Percentiles rank a stretch among this genome's conserved stretches.
Evolutionary conservation across 2,888 invertebrate genomes (phyloP).

Genomic region (Trichopria drosophilae): DNA sequence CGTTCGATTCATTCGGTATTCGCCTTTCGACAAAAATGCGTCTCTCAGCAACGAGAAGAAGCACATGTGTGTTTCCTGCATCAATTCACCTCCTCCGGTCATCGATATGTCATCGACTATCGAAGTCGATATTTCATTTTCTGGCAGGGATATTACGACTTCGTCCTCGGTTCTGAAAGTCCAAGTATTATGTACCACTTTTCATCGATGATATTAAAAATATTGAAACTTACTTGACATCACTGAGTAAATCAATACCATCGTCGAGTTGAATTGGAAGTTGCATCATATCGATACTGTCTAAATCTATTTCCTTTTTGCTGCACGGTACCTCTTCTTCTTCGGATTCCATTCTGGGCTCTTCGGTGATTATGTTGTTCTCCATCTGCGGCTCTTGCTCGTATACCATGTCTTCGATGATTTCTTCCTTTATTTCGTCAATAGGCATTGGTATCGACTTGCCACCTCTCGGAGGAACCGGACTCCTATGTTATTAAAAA

Average conservation of each 20-base stretch:
- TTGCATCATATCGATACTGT: slow-evolving; percentile 75
- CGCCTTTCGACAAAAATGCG: slow-evolving; percentile 81
- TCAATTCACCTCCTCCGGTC: slow-evolving; percentile 62
- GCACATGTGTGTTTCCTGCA: slow-evolving; percentile 81
- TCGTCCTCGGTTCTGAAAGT: slow-evolving; percentile 49
- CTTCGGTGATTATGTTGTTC: slow-evolving; percentile 4
- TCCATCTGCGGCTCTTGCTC: slow-evolving; percentile 46
- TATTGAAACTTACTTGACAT: slow-evolving; percentile 59
- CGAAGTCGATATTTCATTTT: slow-evolving; percentile 46
- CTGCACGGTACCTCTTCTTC: slow-evolving; percentile 50
- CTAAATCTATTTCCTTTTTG: slow-evolving; percentile 60
- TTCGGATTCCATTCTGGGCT: slow-evolving; percentile 38
- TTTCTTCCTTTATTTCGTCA: slow-evolving; percentile 52
- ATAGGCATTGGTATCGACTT: slow-evolving; percentile 40
- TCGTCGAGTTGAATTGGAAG: slow-evolving; percentile 76
- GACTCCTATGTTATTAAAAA: slow-evolving; percentile 45
- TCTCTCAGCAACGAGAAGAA: slow-evolving; percentile 88
- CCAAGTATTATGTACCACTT: neutral
- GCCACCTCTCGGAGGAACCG: slow-evolving; percentile 39
- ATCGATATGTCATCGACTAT: slow-evolving; percentile 45
- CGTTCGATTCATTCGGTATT: slow-evolving; percentile 78
- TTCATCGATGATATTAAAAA: neutral
- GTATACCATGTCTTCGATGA: slow-evolving; percentile 52
- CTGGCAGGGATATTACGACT: slow-evolving; percentile 48
- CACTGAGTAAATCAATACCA: slow-evolving; percentile 61